Evolutionary conservation across 2,888 invertebrate genomes (phyloP).

Genomic region (Pasiphila rectangulata): DNA sequence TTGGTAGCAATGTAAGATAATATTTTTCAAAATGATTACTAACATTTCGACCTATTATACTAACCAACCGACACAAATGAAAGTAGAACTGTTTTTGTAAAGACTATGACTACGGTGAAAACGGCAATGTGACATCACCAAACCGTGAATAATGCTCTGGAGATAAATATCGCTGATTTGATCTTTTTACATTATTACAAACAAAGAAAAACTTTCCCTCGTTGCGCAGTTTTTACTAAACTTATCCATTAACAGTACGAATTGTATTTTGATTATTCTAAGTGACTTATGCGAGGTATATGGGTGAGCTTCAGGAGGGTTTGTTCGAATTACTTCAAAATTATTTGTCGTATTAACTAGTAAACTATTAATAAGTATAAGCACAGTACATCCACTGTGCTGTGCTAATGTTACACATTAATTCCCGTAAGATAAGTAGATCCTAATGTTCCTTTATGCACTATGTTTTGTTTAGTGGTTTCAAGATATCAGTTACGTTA

Average conservation of each 20-base stretch:
- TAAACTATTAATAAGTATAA: too few relatives aligned
- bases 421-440: not conserved
- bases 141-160: slow-evolving; percentile 49
- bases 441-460: too few relatives aligned
- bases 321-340: too few relatives aligned
- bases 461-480: too few relatives aligned
- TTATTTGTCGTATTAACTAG: too few relatives aligned
- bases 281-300: slow-evolving; percentile 9
- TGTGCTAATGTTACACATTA: not conserved
- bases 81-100: slow-evolving; percentile 39
- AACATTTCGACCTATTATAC: slow-evolving; percentile 3
- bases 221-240: slow-evolving; percentile 32
- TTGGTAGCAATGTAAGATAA: too few relatives aligned
- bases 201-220: slow-evolving; percentile 34
- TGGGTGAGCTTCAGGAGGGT: not conserved
- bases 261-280: slow-evolving; percentile 3
- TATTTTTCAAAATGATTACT: not conserved
- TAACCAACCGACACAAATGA: slow-evolving; percentile 15
- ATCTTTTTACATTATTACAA: slow-evolving; percentile 35
- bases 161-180: slow-evolving; percentile 43
- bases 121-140: slow-evolving; percentile 54
- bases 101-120: slow-evolving; percentile 41
- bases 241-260: slow-evolving; percentile 23
- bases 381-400: too few relatives aligned
- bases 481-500: too few relatives aligned